A percentile compares a stretch with the other conserved stretches of the same genome.
Evolutionary conservation across 2,888 invertebrate species (phyloP).

Genomic region (Chelonus formosanus): DNA sequence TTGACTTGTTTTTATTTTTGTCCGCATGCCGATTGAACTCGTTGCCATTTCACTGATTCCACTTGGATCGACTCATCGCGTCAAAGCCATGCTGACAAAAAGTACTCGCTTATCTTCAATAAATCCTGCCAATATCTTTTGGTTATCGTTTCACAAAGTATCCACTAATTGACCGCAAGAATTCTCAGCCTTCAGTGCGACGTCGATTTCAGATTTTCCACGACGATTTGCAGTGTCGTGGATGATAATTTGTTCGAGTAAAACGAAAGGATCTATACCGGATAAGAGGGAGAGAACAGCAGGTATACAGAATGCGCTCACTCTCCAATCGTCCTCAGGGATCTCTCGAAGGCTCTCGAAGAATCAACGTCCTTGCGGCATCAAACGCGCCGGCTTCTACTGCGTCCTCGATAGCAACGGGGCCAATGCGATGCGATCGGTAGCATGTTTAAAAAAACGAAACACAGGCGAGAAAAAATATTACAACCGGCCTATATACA

Average conservation of each 20-base stretch:
- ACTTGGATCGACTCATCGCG: constrained; percentile 23
- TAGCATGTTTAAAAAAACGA: constrained; percentile 32
- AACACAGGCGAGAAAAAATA: constrained; percentile 34
- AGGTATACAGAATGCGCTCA: constrained; percentile 5
- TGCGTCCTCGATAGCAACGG: constrained; percentile 50
- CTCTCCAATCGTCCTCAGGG: constrained; percentile 24
- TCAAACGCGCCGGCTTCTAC: constrained; percentile 33
- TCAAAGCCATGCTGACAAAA: constrained; percentile 6
- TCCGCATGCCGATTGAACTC: constrained; percentile 44
- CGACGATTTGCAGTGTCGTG: constrained; percentile 3
- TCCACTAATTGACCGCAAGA: constrained; percentile 17
- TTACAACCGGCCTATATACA: constrained; percentile 18
- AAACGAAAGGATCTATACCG: not conserved
- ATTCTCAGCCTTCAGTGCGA: constrained; percentile 2
- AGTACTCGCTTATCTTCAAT: constrained; percentile 13
- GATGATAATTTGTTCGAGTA: constrained; percentile 1
- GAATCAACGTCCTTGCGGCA: constrained; percentile 32
- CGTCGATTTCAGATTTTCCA: constrained; percentile 15
- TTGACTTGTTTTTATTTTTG: constrained; percentile 37
- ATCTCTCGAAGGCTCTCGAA: constrained; percentile 25
- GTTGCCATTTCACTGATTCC: constrained; percentile 24
- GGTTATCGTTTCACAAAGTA: constrained; percentile 15
- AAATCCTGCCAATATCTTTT: constrained; percentile 12
- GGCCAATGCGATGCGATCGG: constrained; percentile 52
- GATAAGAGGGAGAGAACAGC: not conserved